Percentiles rank a stretch among this genome's conserved stretches.
phyloP scores from a whole-genome alignment of 2,888 invertebrate genomes.

The Oscheius sp. region DNA sequence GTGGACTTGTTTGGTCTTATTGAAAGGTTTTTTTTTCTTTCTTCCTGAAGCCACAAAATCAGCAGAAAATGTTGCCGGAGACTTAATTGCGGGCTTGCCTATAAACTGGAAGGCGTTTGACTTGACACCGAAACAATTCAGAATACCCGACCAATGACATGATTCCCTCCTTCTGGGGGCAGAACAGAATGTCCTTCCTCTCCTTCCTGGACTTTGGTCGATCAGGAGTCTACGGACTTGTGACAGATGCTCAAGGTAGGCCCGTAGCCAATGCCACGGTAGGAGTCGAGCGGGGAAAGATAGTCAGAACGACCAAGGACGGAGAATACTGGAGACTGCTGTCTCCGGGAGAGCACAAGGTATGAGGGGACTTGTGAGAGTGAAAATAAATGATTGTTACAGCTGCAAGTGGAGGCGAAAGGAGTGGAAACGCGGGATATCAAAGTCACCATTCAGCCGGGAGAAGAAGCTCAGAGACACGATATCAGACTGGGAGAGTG shows the following conservation, averaged over 20 bases:
- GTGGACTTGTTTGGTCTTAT: too few species aligned
- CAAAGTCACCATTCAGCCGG: slow-evolving; percentile 47
- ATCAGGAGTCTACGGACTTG: slow-evolving; percentile 65
- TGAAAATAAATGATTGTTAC: slow-evolving; percentile 17
- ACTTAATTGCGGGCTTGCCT: too few species aligned
- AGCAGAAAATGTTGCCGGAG: too few species aligned
- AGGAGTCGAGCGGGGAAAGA: slow-evolving; percentile 79
- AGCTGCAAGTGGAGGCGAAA: slow-evolving; percentile 57
- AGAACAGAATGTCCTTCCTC: slow-evolving; percentile 87
- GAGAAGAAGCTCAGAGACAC: slow-evolving; percentile 35
- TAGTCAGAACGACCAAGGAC: slow-evolving; percentile 82
- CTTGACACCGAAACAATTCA: too few species aligned
- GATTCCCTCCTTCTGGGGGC: slow-evolving; percentile 82
- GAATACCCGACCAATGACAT: slow-evolving; percentile 82
- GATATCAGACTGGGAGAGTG: slow-evolving; percentile 51
- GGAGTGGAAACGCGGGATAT: slow-evolving; percentile 56
- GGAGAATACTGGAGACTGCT: slow-evolving; percentile 96
- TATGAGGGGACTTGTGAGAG: slow-evolving; percentile 23
- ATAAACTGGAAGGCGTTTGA: too few species aligned
- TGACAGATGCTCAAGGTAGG: slow-evolving; percentile 49
- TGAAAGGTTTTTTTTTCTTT: too few species aligned
- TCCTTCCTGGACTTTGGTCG: slow-evolving; percentile 87
- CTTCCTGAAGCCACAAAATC: too few species aligned
- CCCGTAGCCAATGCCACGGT: slow-evolving; percentile 82
- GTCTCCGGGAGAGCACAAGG: slow-evolving; percentile 78